Conservation (phyloP, 1,140 invertebrate genomes). For the Aradophagus sp. region DNA sequence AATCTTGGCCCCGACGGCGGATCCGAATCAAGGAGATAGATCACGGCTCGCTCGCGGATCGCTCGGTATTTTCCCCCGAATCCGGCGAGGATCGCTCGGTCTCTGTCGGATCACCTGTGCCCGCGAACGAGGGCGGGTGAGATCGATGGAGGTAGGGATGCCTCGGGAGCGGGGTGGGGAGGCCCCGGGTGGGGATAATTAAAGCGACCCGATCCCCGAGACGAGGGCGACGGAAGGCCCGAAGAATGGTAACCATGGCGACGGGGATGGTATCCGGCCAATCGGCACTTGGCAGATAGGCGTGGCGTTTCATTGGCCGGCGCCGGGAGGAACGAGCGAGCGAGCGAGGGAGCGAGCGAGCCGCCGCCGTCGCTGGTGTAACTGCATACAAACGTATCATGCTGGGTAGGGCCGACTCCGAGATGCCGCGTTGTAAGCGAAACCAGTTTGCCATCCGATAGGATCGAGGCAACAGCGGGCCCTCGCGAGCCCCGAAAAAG, state of each 20-base stretch:
- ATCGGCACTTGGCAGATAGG: constrained; percentile 63
- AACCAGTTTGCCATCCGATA: constrained; percentile 76
- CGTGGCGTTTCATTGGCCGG: constrained; percentile 69
- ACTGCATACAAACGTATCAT: constrained; percentile 74
- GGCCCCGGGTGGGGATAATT: constrained; percentile 69
- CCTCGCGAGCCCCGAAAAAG: constrained; percentile 45
- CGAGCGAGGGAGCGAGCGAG: constrained; percentile 40
- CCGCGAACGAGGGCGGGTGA: constrained; percentile 29
- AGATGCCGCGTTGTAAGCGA: constrained; percentile 75
- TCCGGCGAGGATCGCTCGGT: constrained; percentile 10
- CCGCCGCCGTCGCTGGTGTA: constrained; percentile 56
- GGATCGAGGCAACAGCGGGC: constrained; percentile 72
- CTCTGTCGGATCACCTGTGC: constrained; percentile 33
- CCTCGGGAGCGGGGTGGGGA: constrained; percentile 11
- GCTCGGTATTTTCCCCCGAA: constrained; percentile 25
- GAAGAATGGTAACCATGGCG: constrained; percentile 69
- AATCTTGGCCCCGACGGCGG: constrained; percentile 43
- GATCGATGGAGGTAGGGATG: constrained; percentile 36
- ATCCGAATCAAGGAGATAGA: constrained; percentile 50
- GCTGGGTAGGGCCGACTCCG: constrained; percentile 73
- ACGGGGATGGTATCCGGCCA: constrained; percentile 71
- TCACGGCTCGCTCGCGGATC: constrained; percentile 47
- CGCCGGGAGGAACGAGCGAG: background rate
- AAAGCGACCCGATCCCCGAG: constrained; percentile 64
- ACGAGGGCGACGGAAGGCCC: constrained; percentile 57